These are phyloP conservation scores for Camponotus vicinus DNA, from an alignment of 1,140 invertebrate genomes.

Conservation along the genomic window DNA sequence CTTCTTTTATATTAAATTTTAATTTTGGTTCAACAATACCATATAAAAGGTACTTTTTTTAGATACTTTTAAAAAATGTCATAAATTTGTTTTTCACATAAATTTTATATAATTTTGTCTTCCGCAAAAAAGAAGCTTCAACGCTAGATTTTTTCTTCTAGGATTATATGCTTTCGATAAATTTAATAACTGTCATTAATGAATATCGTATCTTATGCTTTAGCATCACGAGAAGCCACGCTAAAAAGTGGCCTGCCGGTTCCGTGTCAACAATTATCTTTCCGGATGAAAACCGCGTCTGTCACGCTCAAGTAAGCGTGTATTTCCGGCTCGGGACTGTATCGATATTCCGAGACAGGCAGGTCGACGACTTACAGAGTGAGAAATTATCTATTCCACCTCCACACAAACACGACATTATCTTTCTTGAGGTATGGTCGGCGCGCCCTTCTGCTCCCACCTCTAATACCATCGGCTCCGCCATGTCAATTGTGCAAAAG, in stretches of 20 bases:
- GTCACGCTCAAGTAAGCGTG: slow-evolving; percentile 59
- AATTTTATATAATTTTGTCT: background rate
- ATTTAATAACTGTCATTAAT: background rate
- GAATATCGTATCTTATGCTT: background rate
- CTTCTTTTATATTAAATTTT: background rate
- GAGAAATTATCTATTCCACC: slow-evolving; percentile 52
- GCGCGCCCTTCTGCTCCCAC: background rate
- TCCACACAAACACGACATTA: slow-evolving; percentile 17
- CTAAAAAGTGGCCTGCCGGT: slow-evolving; percentile 15
- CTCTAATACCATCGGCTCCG: slow-evolving; percentile 23
- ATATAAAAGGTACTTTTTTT: background rate
- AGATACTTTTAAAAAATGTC: background rate
- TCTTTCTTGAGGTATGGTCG: background rate
- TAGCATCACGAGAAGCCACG: slow-evolving; percentile 13
- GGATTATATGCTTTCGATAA: background rate
- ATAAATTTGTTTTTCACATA: background rate
- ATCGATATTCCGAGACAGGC: slow-evolving; percentile 33
- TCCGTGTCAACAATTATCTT: slow-evolving; percentile 47
- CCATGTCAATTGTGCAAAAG: slow-evolving; percentile 47
- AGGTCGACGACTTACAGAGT: slow-evolving; percentile 44
- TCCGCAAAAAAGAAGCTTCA: background rate
- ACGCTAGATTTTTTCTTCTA: background rate
- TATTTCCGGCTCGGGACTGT: slow-evolving; percentile 36
- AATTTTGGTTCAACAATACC: background rate
- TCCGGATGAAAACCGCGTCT: slow-evolving; percentile 58